phyloP scores from a whole-genome alignment of 64 coral and sea anemone species.

The Montipora efflorescens region DNA sequence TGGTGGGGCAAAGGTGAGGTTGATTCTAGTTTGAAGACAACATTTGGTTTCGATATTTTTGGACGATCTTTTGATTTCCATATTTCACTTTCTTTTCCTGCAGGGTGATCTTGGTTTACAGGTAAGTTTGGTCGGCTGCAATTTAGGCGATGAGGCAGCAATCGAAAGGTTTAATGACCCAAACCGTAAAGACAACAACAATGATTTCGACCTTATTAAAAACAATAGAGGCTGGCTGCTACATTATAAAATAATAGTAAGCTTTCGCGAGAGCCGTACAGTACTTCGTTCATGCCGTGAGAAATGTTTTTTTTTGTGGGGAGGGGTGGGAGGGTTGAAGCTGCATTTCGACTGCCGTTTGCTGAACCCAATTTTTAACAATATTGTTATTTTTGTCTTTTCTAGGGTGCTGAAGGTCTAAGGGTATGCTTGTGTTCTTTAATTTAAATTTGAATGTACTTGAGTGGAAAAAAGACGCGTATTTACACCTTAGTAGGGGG shows the following conservation, averaged over 20 bases:
- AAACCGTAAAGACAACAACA: no score
- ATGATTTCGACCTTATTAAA: no score
- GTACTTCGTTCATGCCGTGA: no score
- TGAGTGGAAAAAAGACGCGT: no score
- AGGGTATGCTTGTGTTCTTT: not conserved
- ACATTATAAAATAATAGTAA: no score
- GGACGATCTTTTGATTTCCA: not conserved
- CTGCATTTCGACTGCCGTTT: not conserved
- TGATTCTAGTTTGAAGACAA: not conserved
- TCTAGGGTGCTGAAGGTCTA: conserved; percentile 45
- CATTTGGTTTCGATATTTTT: no score
- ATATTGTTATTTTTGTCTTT: not conserved
- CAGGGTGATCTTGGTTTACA: conserved; percentile 55
- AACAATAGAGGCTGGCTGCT: no score
- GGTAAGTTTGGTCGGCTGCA: not conserved
- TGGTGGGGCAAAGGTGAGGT: not conserved
- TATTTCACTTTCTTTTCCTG: not conserved
- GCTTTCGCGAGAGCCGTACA: no score
- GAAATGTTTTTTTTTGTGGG: no score
- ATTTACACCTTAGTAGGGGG: no score
- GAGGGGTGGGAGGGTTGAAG: no score
- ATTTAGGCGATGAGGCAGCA: not conserved
- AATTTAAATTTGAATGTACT: not conserved
- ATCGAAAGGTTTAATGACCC: no score
- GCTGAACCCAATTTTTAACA: not conserved